These are phyloP conservation scores for Sesia apiformis DNA, from an alignment of 2,888 invertebrate genomes.

Conservation along the genomic window DNA sequence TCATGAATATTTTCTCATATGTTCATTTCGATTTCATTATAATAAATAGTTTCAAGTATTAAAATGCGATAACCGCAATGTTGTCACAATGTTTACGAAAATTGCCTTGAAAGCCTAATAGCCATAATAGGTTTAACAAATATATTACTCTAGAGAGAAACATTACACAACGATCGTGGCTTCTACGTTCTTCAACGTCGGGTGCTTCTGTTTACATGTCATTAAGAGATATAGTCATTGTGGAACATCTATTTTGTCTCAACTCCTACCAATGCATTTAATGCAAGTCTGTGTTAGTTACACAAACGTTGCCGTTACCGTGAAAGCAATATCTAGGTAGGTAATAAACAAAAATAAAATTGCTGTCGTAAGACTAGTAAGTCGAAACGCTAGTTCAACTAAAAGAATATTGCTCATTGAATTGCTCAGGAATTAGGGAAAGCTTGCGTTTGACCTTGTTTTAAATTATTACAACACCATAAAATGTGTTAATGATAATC, in stretches of 20 bases:
- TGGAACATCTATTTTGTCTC: not conserved
- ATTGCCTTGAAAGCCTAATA: slow-evolving; percentile 58
- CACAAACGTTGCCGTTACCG: not conserved
- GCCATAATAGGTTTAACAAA: slow-evolving; percentile 58
- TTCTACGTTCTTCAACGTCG: slow-evolving; percentile 23
- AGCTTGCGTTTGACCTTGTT: slow-evolving; percentile 1
- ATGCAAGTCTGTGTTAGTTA: too few species aligned
- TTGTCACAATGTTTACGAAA: slow-evolving; percentile 56
- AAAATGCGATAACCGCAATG: slow-evolving; percentile 16
- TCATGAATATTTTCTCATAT: slow-evolving; percentile 2
- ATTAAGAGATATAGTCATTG: not conserved
- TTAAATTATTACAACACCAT: not conserved
- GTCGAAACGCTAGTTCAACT: slow-evolving; percentile 2
- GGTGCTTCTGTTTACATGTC: not conserved
- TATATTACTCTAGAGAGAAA: slow-evolving; percentile 50
- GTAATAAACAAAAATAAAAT: not conserved
- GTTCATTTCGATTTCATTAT: slow-evolving; percentile 3
- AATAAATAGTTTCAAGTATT: slow-evolving; percentile 10
- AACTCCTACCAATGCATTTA: not conserved
- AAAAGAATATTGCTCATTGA: not conserved
- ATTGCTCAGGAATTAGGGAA: not conserved
- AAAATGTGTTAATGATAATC: not conserved
- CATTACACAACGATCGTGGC: slow-evolving; percentile 51
- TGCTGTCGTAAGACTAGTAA: not conserved
- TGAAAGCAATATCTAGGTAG: not conserved